Evolutionary conservation across 2,888 invertebrate genomes (phyloP), one percentile per base, ranked within the genome.

Genomic region (Drosophila algonquin): DNA sequence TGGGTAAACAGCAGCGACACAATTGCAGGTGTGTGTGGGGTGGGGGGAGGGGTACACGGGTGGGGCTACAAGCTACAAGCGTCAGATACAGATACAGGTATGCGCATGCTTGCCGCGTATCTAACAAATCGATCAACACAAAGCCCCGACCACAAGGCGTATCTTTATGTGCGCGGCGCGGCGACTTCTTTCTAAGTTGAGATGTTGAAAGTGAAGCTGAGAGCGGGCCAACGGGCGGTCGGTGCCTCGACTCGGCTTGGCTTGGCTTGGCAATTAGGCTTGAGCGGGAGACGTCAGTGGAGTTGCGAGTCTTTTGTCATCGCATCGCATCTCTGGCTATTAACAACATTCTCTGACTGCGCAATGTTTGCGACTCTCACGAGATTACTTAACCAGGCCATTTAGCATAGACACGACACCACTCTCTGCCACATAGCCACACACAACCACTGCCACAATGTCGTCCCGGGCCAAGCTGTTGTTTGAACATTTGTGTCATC

Each of bases 401-500:
- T 85, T 84, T 83, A 83, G 83, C 85, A 84, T 78, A 78, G 82
- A 69, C 30, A 24, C 67, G 74, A 67, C 72, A 32, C 76, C 51
- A 63, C 32, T 40, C 53, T 50, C 53, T 50, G 35, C 54, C 48
- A 56, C 60, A 50, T 55, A 50, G 44, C 58, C 62, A 21, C 63
- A 56, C 60, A 50, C 60, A 50, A 35, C 58, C 62, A 21, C 63
- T 40, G 35, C 57, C 45, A 51, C 40, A 48, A 21, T 62, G 53
- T 48, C 53, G 24, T 14, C 32, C 60, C 55, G 62, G 73, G 68
- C 81, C 84, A 5, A 5, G 24, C 24, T 84, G 81, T 81, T 81
- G 70, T 83, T 83, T 78, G 73, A 76, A 73, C 80, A 85, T 89
- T 88, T 87, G 87, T 89, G 90, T 86, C 89, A 88, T 84, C 90